phyloP scores from a whole-genome alignment of 1,140 invertebrate genomes.

The Mycetomoellerius zeteki region DNA sequence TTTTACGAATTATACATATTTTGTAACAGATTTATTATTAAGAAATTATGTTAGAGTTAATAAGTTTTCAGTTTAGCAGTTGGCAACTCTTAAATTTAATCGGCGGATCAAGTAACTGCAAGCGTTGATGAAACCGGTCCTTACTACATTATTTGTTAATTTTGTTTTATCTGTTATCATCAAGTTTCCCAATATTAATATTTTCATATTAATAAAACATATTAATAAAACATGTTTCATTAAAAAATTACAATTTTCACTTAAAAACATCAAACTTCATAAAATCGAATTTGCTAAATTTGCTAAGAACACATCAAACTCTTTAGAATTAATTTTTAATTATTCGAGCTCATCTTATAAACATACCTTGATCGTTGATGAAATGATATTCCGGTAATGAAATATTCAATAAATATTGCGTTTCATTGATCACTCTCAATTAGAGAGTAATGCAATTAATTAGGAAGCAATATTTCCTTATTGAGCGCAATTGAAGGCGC shows the following conservation, averaged over 20 bases:
- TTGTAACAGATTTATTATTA: too few species aligned
- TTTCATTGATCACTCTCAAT: background rate
- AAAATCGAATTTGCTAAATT: too few species aligned
- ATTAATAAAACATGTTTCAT: background rate
- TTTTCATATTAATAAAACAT: background rate
- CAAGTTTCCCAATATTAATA: background rate
- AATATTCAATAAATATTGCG: background rate
- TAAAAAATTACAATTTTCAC: background rate
- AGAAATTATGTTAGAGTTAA: too few species aligned
- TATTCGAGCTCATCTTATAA: background rate
- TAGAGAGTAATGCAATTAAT: conserved; percentile 21
- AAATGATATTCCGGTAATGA: conserved; percentile 5
- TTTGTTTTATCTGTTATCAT: background rate
- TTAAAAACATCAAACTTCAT: too few species aligned
- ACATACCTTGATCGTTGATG: background rate
- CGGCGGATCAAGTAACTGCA: too few species aligned
- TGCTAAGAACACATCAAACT: background rate
- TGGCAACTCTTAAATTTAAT: too few species aligned
- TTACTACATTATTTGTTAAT: too few species aligned
- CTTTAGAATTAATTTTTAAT: background rate
- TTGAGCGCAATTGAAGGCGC: conserved; percentile 8
- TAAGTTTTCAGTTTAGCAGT: too few species aligned
- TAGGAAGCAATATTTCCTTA: conserved; percentile 2
- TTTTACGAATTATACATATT: too few species aligned
- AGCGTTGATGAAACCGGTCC: too few species aligned